Conservation (phyloP, 2,113 vertebrate genomes). For the Junco hyemalis region DNA sequence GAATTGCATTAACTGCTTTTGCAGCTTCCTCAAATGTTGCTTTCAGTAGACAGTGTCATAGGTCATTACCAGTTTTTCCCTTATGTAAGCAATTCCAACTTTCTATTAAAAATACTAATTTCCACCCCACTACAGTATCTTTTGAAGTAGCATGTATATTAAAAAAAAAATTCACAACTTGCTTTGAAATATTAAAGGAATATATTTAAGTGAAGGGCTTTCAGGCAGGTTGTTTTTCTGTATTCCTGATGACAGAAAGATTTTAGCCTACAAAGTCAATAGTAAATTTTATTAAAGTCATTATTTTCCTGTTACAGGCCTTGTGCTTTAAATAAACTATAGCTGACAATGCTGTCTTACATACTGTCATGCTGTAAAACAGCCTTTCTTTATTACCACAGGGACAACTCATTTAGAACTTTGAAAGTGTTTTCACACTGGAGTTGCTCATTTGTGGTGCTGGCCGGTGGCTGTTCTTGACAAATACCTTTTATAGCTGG, state of each 20-base stretch:
- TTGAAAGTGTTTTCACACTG: conserved; percentile 71
- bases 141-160: conserved; percentile 78
- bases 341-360: conserved; percentile 82
- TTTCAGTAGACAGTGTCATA: conserved; percentile 74
- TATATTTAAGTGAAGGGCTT: conserved; percentile 82
- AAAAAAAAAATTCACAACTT: conserved; percentile 73
- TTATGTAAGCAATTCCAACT: conserved; percentile 78
- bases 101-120: conserved; percentile 84
- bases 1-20: conserved; percentile 75
- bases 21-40: conserved; percentile 72
- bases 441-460: conserved; percentile 68
- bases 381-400: conserved; percentile 94
- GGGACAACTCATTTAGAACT: conserved; percentile 80
- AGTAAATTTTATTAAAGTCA: conserved; percentile 88
- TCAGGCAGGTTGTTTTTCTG: conserved; percentile 77
- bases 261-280: conserved; percentile 84
- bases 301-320: conserved; percentile 81
- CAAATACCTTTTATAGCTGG: conserved; percentile 55
- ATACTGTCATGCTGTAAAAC: conserved; percentile 79
- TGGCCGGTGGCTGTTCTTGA: conserved; percentile 74
- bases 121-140: conserved; percentile 72
- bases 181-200: conserved; percentile 86
- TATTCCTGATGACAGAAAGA: conserved; percentile 80
- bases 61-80: conserved; percentile 77
- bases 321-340: conserved; percentile 79